phyloP scores from a whole-genome alignment of 2,797 vertebrate genomes.

The Poeciliopsis turneri region DNA sequence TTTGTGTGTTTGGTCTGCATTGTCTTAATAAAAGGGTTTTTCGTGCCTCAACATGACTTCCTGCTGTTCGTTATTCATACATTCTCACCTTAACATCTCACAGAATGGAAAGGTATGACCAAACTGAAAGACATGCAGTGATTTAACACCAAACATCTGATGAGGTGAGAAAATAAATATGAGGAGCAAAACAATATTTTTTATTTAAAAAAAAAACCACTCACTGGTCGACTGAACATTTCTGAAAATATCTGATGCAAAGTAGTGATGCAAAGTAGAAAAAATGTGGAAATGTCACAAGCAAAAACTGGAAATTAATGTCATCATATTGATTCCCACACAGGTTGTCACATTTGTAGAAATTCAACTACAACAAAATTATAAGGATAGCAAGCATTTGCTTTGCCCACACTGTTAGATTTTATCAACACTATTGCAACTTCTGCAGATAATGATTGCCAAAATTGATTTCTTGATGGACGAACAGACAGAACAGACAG shows the following conservation, averaged over 20 bases:
- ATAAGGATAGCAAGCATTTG: background rate
- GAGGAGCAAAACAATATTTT: background rate
- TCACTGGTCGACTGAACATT: background rate
- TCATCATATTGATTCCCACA: background rate
- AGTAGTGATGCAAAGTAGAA: background rate
- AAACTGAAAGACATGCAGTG: too few relatives aligned
- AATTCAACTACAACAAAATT: background rate
- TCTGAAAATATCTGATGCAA: background rate
- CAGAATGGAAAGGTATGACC: background rate
- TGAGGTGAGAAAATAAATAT: background rate
- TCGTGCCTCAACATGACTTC: background rate
- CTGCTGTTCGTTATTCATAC: background rate
- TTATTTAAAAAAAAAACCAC: background rate
- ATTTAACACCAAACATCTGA: background rate
- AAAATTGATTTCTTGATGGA: background rate
- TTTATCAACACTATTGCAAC: background rate
- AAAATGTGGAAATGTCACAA: background rate
- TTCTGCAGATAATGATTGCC: background rate
- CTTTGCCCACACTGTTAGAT: background rate
- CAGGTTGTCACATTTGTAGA: background rate
- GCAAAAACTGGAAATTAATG: background rate
- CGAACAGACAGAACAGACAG: background rate
- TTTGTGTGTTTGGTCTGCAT: too few relatives aligned
- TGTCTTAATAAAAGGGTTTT: background rate
- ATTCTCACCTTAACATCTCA: background rate